Conservation (phyloP, 2,888 invertebrate species). For the Gymnosoma rotundatum region DNA sequence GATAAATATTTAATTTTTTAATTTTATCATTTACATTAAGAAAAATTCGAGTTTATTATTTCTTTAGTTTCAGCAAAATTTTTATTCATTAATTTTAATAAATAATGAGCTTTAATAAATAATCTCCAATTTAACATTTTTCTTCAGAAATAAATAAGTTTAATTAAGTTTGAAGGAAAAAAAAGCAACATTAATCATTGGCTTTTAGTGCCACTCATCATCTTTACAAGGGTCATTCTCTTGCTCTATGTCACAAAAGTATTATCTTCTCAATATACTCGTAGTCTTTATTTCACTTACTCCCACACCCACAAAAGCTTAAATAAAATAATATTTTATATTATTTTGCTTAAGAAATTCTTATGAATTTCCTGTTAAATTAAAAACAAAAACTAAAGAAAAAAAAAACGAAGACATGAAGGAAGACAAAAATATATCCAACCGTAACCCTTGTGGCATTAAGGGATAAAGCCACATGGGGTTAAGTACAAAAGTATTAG, state of each 20-base stretch:
- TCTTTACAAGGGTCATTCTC: constrained; percentile 19
- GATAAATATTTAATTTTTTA: no score
- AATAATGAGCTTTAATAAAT: constrained; percentile 21
- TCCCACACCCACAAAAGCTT: constrained; percentile 20
- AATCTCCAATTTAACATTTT: constrained; percentile 11
- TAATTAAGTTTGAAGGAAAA: constrained; percentile 46
- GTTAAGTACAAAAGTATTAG: constrained; percentile 65
- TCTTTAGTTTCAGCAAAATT: neutral
- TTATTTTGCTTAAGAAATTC: constrained; percentile 36
- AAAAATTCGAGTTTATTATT: no score
- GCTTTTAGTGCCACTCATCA: constrained; percentile 1
- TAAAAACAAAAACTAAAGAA: constrained; percentile 42
- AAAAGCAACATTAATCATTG: constrained; percentile 43
- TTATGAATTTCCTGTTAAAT: constrained; percentile 58
- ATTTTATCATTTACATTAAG: no score
- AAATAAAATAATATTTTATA: constrained; percentile 10
- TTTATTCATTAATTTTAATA: constrained; percentile 18
- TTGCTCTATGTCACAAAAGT: neutral
- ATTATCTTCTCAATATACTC: neutral
- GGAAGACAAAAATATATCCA: constrained; percentile 25
- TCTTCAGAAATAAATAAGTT: constrained; percentile 35
- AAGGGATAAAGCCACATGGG: constrained; percentile 68
- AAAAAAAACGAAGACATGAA: constrained; percentile 4
- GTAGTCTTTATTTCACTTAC: constrained; percentile 2
- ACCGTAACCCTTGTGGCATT: constrained; percentile 59